Evolutionary conservation across 2,797 vertebrate genomes (phyloP).

Genomic region (Esox lucius): DNA sequence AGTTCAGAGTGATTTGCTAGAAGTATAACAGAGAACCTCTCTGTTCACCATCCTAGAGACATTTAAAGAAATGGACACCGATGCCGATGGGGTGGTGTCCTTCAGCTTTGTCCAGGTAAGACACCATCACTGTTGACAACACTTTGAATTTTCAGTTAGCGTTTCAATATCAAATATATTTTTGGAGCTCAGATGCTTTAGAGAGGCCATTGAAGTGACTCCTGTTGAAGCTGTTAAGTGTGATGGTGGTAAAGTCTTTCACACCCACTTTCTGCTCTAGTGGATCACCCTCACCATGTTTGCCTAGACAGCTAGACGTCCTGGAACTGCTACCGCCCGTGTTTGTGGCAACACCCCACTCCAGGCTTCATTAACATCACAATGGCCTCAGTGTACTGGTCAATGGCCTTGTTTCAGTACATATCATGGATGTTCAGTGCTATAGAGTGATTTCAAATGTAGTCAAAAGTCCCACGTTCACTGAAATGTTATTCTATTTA

Average conservation of each 20-base stretch:
- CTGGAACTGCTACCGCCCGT: constrained; percentile 1
- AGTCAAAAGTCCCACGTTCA: no score
- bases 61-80: constrained; percentile 78
- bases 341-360: not conserved
- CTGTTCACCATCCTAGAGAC: constrained; percentile 63
- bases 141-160: not conserved
- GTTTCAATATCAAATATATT: not conserved
- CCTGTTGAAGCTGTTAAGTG: not conserved
- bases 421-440: no score
- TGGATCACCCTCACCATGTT: constrained; percentile 85
- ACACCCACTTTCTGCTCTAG: constrained; percentile 49
- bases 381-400: not conserved
- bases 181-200: not conserved
- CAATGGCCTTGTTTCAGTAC: no score
- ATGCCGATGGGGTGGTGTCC: constrained; percentile 73
- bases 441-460: no score
- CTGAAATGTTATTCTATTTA: no score
- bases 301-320: constrained; percentile 55
- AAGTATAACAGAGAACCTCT: not conserved
- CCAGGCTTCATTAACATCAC: not conserved
- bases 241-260: not conserved
- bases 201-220: not conserved
- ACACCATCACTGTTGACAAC: constrained; percentile 1
- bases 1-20: not conserved
- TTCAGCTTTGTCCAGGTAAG: constrained; percentile 78